These are phyloP conservation scores for Diphyllodes magnificus DNA, from an alignment of 2,113 vertebrate species.

Conservation along the genomic window DNA sequence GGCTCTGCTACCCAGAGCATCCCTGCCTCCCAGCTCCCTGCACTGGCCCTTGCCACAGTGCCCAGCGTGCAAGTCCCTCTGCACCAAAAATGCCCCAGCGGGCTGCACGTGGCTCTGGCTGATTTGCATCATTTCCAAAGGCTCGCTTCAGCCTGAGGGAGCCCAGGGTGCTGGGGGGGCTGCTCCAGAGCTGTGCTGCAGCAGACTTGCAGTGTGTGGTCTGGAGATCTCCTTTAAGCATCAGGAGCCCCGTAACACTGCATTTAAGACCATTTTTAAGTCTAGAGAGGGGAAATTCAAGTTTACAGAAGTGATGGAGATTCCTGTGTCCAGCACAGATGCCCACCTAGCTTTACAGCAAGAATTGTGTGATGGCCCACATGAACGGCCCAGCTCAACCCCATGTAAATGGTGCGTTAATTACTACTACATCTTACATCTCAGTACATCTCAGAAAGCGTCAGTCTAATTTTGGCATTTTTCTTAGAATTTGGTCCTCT, in stretches of 20 bases:
- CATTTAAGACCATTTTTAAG: not conserved
- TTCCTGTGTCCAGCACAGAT: not conserved
- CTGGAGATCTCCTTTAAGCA: not conserved
- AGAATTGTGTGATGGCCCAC: not conserved
- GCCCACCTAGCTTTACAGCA: not conserved
- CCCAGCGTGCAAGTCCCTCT: fast-evolving
- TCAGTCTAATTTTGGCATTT: not conserved
- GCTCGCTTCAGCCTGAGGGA: not conserved
- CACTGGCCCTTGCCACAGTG: fast-evolving
- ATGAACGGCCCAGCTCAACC: not conserved
- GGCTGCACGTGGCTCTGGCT: not conserved
- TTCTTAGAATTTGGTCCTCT: not conserved
- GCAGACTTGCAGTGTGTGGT: not conserved
- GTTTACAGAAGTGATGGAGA: not conserved
- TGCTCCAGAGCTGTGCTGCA: not conserved
- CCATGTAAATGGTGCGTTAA: not conserved
- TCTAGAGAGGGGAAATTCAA: not conserved
- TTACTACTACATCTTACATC: not conserved
- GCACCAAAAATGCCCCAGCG: not conserved
- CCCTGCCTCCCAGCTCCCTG: not conserved
- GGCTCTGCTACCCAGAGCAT: not conserved
- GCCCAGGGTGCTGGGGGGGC: fast-evolving
- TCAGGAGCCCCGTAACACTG: not conserved
- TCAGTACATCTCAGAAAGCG: not conserved
- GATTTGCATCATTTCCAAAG: not conserved